phyloP scores from a whole-genome alignment of 2,113 vertebrate species.

The Cavia aperea region DNA sequence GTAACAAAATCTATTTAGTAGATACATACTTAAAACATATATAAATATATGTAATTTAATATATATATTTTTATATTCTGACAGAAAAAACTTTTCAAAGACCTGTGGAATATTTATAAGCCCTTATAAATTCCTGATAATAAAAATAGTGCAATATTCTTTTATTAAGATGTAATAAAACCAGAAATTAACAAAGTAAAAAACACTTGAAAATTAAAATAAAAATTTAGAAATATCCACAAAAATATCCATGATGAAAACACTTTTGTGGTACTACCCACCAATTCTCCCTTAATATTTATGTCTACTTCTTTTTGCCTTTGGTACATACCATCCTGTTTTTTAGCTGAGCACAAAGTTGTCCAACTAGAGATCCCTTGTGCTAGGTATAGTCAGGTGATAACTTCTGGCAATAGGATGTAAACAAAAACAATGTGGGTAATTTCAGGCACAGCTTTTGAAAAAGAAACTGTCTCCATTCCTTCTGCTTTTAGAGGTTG shows the following conservation, averaged over 20 bases:
- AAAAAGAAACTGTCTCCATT: slow-evolving; percentile 2
- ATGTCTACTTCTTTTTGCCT: background rate
- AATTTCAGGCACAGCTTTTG: slow-evolving; percentile 16
- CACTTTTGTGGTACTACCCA: background rate
- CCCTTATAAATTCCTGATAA: background rate
- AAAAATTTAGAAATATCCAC: slow-evolving; percentile 17
- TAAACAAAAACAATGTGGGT: background rate
- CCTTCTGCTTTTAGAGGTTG: slow-evolving; percentile 1
- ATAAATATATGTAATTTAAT: background rate
- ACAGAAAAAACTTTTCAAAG: slow-evolving; percentile 36
- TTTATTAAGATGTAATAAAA: slow-evolving; percentile 34
- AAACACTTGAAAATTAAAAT: slow-evolving; percentile 39
- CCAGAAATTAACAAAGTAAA: slow-evolving; percentile 15
- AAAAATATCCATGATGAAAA: background rate
- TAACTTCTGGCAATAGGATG: slow-evolving; percentile 27
- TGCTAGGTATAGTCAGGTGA: background rate
- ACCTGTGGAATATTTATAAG: background rate
- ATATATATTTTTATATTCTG: background rate
- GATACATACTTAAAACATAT: background rate
- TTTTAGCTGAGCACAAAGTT: slow-evolving; percentile 30
- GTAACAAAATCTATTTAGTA: slow-evolving; percentile 6
- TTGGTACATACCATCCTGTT: background rate
- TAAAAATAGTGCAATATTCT: slow-evolving; percentile 31
- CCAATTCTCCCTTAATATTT: background rate
- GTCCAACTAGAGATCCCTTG: slow-evolving; percentile 13